A percentile compares a stretch with the other conserved stretches of the same genome.
Evolutionary conservation across 2,888 invertebrate species (phyloP).

Genomic region (Pinctada fucata): DNA sequence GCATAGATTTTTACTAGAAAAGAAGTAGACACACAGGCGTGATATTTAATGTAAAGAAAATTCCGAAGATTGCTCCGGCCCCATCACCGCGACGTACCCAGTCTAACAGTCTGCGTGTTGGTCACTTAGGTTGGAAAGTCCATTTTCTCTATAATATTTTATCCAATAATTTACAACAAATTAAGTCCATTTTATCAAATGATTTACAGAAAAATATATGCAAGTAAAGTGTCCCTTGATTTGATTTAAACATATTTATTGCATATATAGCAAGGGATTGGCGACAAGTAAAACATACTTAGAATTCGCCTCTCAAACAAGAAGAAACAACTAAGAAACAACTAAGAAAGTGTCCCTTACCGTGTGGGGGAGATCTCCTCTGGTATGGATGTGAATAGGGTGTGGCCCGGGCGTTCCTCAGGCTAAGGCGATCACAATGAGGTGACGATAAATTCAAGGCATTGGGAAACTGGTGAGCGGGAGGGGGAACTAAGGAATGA

Average conservation of each 20-base stretch:
- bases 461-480: conserved; percentile 70
- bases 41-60: background rate
- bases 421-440: conserved; percentile 67
- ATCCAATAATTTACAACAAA: too few species aligned
- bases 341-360: conserved; percentile 43
- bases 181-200: conserved; percentile 1
- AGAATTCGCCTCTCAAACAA: too few species aligned
- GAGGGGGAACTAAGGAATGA: conserved; percentile 67
- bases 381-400: conserved; percentile 70
- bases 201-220: background rate
- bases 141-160: too few species aligned
- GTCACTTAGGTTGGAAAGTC: too few species aligned
- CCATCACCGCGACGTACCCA: too few species aligned
- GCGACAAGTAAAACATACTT: too few species aligned
- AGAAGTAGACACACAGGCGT: background rate
- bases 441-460: conserved; percentile 65
- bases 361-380: conserved; percentile 67
- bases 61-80: too few species aligned
- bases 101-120: too few species aligned
- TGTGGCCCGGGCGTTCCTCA: conserved; percentile 65
- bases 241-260: too few species aligned
- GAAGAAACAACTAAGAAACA: too few species aligned
- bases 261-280: too few species aligned
- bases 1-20: background rate
- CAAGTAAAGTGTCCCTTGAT: background rate